Evolutionary conservation across 2,888 invertebrate genomes (phyloP), one percentile per base, ranked within the genome.

Genomic region (Eledona agricola): DNA sequence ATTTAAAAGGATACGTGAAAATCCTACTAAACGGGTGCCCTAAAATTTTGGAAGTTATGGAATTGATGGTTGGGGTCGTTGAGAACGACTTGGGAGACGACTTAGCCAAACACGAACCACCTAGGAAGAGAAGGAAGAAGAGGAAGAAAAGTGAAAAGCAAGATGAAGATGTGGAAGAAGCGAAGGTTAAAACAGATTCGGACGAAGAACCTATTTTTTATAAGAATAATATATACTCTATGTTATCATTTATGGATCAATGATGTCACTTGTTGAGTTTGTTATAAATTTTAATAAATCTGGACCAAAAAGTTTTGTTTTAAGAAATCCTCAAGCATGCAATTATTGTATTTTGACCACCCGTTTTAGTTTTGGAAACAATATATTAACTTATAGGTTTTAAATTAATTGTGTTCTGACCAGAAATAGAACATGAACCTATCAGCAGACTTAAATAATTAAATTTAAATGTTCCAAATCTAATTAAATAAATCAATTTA

Each of bases 161-260:
- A 10, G 15, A 6, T 7, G 2, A 12, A 6, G 1, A 25, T 40
- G 28, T 17, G 3, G n/a, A n/a, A 2, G 42, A 42, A 13, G 4
- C 3, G 2, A 10, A 29, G 12, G 1, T 3, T 5, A 3, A n/a
- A 4, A 38, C n/a, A 11, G 31, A 28, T 12, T 28, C 28, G 7
- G 53, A 62, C 2, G 51, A 50, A 11, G 63, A 69, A 6, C 52
- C 38, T 51, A 28, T 59, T 51, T 50, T 64, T 11, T 70, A 72
- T 61, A 61, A 58, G 29, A 70, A 72, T 59, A 72, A 72, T 58
- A 64, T 59, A 35, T 72, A 66, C 63, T 67, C 70, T 16, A 32
- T 70, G 17, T 62, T 72, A 46, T 46, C 58, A 28, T 38, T 58
- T 28, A 20, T 60, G 31, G 51, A 60, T 56, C 51, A 52, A 51